Conservation (phyloP, 2,797 vertebrate species). For the Falco cherrug region DNA sequence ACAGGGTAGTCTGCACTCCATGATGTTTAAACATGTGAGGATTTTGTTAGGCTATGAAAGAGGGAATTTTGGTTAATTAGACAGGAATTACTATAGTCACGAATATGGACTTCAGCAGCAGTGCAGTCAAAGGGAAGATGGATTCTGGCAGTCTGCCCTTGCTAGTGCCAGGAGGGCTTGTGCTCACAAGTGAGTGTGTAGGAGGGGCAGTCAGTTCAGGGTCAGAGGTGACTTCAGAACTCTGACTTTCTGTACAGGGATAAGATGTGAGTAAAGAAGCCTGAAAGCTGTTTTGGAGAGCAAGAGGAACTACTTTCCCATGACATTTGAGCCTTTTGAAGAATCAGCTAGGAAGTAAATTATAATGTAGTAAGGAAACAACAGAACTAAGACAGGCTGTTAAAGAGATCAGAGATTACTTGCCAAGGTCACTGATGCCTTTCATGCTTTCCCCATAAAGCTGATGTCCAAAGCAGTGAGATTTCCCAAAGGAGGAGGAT, state of each 20-base stretch:
- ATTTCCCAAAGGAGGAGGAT: neutral
- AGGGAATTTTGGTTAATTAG: neutral
- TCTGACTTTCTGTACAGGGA: neutral
- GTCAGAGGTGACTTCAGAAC: neutral
- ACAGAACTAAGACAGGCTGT: neutral
- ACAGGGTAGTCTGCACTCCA: neutral
- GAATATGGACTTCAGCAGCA: neutral
- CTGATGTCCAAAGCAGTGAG: neutral
- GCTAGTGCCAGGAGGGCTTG: neutral
- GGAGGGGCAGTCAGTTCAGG: neutral
- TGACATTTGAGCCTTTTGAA: constrained; percentile 1
- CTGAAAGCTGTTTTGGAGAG: neutral
- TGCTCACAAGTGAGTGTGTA: neutral
- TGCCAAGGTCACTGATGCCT: neutral
- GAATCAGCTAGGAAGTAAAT: constrained; percentile 7
- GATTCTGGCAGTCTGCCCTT: neutral
- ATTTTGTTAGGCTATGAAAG: neutral
- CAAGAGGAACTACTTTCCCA: neutral
- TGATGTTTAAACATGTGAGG: neutral
- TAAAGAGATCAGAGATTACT: neutral
- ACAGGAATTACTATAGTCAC: neutral
- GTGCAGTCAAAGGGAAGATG: neutral
- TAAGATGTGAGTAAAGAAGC: constrained; percentile 1
- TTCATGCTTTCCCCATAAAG: neutral
- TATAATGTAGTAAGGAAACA: neutral